Base-by-base conservation (phyloP, 1,140 invertebrate species). In the Geopemphigus sp. region DNA sequence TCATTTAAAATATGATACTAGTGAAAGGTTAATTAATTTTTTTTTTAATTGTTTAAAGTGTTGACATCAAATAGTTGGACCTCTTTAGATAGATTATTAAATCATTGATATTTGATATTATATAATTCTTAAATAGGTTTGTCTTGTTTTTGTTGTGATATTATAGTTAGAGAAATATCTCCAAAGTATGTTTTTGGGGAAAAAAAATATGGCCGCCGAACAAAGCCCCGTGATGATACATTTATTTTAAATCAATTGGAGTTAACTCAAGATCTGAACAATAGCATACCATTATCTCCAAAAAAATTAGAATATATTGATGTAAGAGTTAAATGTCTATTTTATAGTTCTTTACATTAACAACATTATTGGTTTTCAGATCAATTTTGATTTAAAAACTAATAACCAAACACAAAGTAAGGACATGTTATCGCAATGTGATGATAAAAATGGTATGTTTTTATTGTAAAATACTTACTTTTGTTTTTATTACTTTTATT, bases 191-290 rank as follows among this genome's bases (percentile, higher is more conserved):
- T 92, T 0, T 90, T 90, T 81, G 92, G 91, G 2, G 88, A 89
- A n/a, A 93, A 93, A 83, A 92, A 92, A 83, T 93, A 93, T 85
- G 92, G 92, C 0, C 86, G 92, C 1, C 86, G 91, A 11, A 92
- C 91, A 0, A 85, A 89, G 54, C 90, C 91, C 61, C 74, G 45
- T 26, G n/a, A 78, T 50, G 74, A 78, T 17, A 84, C 85, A 72
- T 84, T 81, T 80, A 81, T 32, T 29, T 10, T 78, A 26, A 78
- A 59, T 11, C 74, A 57, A 63, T 47, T 80, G 29, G 81, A 83
- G 26, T 84, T 78, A 70, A 15, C 15, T 26, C 70, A 76, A 32
- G 56, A 68, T 39, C n/a, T 45, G 15, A 80, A 80, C n/a, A 59
- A n/a, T 19, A 19, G 56, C 24, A n/a, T 59, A 26, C 22, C 53